Conservation (phyloP, 1,140 invertebrate genomes). For the Parapsyche elsis region DNA sequence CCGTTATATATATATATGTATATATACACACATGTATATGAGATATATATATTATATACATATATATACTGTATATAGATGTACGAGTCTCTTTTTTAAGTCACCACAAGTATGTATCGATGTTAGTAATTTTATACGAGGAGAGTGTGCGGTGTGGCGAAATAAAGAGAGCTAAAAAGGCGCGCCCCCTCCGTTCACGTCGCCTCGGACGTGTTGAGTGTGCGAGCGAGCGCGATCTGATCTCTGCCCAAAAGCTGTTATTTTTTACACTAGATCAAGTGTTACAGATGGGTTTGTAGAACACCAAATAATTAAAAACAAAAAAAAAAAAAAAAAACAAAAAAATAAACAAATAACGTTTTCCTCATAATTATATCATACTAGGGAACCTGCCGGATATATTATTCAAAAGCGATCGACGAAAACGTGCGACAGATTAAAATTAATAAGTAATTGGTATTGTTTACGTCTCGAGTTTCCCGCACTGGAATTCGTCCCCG, state of each 20-base stretch:
- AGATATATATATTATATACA: no score
- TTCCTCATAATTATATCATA: background rate
- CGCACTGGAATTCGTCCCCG: constrained; percentile 4
- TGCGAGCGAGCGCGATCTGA: background rate
- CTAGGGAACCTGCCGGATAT: background rate
- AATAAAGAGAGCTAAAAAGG: constrained; percentile 15
- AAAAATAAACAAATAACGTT: background rate
- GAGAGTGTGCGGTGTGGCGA: background rate
- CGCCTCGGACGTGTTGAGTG: background rate
- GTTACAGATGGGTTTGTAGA: constrained; percentile 30
- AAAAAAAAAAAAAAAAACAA: background rate
- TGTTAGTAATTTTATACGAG: constrained; percentile 24
- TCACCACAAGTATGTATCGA: constrained; percentile 50
- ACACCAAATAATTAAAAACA: constrained; percentile 12
- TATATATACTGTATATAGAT: constrained; percentile 50
- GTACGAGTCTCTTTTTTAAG: constrained; percentile 52
- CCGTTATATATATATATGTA: constrained; percentile 31
- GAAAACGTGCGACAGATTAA: background rate
- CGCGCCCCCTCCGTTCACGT: background rate
- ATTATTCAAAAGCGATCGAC: background rate
- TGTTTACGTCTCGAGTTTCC: background rate
- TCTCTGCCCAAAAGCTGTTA: background rate
- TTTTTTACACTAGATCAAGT: constrained; percentile 37
- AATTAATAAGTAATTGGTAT: background rate
- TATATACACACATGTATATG: no score